Base-by-base conservation (phyloP, 2,888 invertebrate genomes). In the Diarsia rubi region DNA sequence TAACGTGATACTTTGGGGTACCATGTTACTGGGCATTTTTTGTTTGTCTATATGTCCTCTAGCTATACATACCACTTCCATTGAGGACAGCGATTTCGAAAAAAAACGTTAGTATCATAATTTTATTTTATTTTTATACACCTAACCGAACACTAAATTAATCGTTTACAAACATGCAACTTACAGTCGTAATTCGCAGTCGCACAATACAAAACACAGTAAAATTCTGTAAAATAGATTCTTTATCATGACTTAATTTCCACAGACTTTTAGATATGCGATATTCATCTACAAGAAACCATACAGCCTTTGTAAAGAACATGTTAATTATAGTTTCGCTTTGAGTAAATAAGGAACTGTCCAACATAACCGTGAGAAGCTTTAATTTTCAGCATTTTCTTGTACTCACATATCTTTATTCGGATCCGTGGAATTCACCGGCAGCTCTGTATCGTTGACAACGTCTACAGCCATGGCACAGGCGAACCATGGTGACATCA, bases 351-450 rank as follows among this genome's bases (percentile, higher is more conserved):
- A 57, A 45, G 24, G 57, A n/a, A 52, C 27, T 66, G 5, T 21
- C 24, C 3, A 52, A 45, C 37, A 3, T 19, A 27, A 57, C 57
- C n/a, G 21, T 24, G 27, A 49, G 44, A 21, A 49, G n/a, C 3
- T 31, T 57, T 19, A 9, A 31, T 24, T 21, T 42, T 69, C 3
- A 49, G n/a, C 44, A 66, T 24, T 45, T 1, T 63, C 1, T 49
- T 19, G 16, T 80, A 82, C 87, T 84, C 77, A 93, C 93, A 93
- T 91, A 66, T 93, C 93, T 85, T 93, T 91, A 54, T 88, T 89
- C 1, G 89, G 75, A 77, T 88, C 83, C 19, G 91, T 84, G 12
- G 85, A 77, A 77, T 92, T 92, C 19, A 65, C 77, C 62, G 79
- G 62, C 66, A 82, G 66, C n/a, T 85, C 81, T 62, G 87, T 81